phyloP scores from a whole-genome alignment of 2,113 vertebrate genomes.

The Nothoprocta perdicaria region DNA sequence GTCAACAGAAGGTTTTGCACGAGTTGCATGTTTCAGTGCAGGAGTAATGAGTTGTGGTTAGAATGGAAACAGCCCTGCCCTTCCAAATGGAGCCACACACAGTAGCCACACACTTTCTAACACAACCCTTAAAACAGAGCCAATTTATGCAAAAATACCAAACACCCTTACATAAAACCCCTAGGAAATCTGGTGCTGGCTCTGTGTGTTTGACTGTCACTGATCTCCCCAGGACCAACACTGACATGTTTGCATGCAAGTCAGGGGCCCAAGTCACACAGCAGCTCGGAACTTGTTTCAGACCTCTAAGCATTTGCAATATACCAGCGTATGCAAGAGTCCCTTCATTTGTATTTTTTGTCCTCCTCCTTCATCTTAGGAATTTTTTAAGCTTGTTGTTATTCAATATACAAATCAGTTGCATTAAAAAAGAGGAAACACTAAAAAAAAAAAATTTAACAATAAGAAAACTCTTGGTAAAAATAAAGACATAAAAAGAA shows the following conservation, averaged over 20 bases:
- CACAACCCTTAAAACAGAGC: neutral
- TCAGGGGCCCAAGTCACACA: neutral
- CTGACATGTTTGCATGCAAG: neutral
- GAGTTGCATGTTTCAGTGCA: conserved; percentile 39
- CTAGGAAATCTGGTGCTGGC: neutral
- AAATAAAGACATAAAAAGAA: neutral
- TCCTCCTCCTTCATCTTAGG: no score
- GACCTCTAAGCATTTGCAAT: neutral
- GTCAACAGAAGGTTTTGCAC: conserved; percentile 74
- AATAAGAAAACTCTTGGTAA: neutral
- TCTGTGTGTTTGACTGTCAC: neutral
- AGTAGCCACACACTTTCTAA: conserved; percentile 19
- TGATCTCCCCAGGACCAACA: neutral
- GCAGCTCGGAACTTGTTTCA: neutral
- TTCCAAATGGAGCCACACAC: conserved; percentile 20
- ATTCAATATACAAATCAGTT: neutral
- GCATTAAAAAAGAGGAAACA: neutral
- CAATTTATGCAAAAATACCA: conserved; percentile 45
- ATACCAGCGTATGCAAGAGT: neutral
- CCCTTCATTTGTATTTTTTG: neutral
- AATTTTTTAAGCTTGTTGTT: neutral
- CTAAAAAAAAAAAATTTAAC: neutral
- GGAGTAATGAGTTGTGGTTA: conserved; percentile 10
- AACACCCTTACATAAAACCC: neutral
- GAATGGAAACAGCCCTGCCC: conserved; percentile 22